These are phyloP conservation scores for Brachyhypopomus occidentalis DNA, from an alignment of 2,113 vertebrate genomes.

Conservation along the genomic window DNA sequence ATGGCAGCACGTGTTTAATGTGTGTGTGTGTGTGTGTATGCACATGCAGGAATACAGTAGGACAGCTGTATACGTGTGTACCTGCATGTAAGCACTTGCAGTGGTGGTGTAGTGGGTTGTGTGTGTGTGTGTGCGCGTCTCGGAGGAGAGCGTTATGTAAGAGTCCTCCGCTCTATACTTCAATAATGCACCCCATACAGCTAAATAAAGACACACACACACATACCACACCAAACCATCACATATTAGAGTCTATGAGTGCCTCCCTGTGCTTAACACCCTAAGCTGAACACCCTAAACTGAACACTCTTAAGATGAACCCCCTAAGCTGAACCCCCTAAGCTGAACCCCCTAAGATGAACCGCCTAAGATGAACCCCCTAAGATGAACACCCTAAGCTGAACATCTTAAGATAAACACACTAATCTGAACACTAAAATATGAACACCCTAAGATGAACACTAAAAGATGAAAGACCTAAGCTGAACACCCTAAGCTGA, in stretches of 20 bases:
- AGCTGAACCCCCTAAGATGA: no score
- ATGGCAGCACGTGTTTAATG: not conserved
- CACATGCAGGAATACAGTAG: not conserved
- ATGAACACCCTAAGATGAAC: no score
- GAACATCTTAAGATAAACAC: no score
- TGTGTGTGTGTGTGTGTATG: not conserved
- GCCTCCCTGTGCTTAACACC: not conserved
- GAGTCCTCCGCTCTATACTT: conserved; percentile 53
- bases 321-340: no score
- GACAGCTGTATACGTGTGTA: conserved; percentile 11
- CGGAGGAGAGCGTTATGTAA: conserved; percentile 55
- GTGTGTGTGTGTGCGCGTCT: conserved; percentile 28
- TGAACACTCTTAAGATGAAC: no score
- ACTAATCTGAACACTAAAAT: no score
- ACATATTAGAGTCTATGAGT: conserved; percentile 16
- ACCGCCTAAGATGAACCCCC: no score
- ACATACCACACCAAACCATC: conserved; percentile 24
- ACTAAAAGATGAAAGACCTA: no score
- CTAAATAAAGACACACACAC: conserved; percentile 35
- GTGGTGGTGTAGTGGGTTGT: conserved; percentile 28
- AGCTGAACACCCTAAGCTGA: no score
- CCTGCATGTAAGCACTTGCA: conserved; percentile 27
- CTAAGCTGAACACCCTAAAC: conserved; percentile 13
- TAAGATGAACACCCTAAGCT: no score
- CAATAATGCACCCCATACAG: conserved; percentile 45